Conservation (phyloP, 2,888 invertebrate genomes). For the Ptilodon capucinus region DNA sequence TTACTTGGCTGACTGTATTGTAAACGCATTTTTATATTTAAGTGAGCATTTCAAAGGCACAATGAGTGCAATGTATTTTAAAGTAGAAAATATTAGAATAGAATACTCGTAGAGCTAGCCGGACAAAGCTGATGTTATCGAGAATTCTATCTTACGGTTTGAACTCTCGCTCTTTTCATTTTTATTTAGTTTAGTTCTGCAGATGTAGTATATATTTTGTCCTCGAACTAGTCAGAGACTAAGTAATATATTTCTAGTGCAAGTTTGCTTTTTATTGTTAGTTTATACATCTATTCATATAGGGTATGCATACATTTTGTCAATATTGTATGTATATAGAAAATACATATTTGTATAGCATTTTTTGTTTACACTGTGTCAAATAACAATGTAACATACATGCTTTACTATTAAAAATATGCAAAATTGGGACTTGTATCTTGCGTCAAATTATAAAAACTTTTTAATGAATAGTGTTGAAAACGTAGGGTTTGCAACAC, state of each 20-base stretch:
- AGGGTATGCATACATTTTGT: too few species aligned
- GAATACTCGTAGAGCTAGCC: conserved; percentile 5
- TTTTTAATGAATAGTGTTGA: too few species aligned
- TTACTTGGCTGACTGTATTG: too few species aligned
- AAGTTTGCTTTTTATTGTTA: too few species aligned
- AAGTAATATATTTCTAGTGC: neutral
- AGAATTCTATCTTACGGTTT: conserved; percentile 12
- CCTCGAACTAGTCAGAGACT: conserved; percentile 1
- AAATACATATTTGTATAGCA: too few species aligned
- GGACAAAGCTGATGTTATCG: conserved; percentile 28
- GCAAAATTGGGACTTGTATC: too few species aligned
- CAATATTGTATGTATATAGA: too few species aligned
- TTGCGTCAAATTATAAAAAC: too few species aligned
- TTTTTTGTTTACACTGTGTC: too few species aligned
- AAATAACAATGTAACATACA: too few species aligned
- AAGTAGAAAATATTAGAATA: neutral
- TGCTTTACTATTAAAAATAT: too few species aligned
- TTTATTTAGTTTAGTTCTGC: conserved; percentile 9
- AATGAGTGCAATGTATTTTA: neutral
- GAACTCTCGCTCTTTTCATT: conserved; percentile 6
- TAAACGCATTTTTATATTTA: neutral
- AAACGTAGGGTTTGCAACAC: neutral
- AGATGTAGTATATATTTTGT: conserved; percentile 1
- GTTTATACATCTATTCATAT: too few species aligned
- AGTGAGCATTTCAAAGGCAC: neutral